Base-by-base conservation (phyloP, 92 coral and sea anemone genomes). In the Paragorgia papillata region DNA sequence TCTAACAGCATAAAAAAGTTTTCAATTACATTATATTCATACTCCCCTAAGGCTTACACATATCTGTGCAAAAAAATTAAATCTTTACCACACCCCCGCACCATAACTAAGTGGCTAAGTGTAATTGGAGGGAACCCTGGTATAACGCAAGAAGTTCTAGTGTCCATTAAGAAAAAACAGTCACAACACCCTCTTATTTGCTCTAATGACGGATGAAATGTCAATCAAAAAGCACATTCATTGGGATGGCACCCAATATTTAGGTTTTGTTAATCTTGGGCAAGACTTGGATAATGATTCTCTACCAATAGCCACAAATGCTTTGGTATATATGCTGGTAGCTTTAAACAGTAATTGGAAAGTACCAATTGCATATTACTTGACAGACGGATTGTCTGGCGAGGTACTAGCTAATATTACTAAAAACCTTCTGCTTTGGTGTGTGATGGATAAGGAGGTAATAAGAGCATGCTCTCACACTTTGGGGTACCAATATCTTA, bases 61-160 rank as follows among this genome's bases (percentile, higher is more conserved):
- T 73, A 67, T 67, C 27, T 67, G 56, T 26, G 74, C 31, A 67
- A 37, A 20, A 24, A 46, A 35, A 24, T 67, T 13, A 35, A 35
- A n/a, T n/a, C n/a, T 35, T 44, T 65, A 20, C 73, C 73, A 19
- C 73, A 65, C 32, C 49, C 73, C 26, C 49, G 48, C 25, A 44
- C 49, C 19, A 24, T 65, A 24, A 37, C 34, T 10, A 32, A 19
- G 32, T 65, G 73, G 73, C 49, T 32, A 19, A 65, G 73, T 35
- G 73, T 44, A 21, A 65, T 65, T 50, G 78, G 15, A 48, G 78
- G 78, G n/a, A 56, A 70, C 26, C 78, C 78, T 2, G 78, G 78
- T n/a, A 48, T 70, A 26, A 70, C 62, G 4, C 43, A 70, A 51
- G 62, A 70, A 48, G 62, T 63, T 24, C 12, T 70, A 5, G 28